Evolutionary conservation across 2,113 vertebrate genomes (phyloP), one percentile per base, ranked within the genome.

Genomic region (Hydrochoerus hydrochaeris): DNA sequence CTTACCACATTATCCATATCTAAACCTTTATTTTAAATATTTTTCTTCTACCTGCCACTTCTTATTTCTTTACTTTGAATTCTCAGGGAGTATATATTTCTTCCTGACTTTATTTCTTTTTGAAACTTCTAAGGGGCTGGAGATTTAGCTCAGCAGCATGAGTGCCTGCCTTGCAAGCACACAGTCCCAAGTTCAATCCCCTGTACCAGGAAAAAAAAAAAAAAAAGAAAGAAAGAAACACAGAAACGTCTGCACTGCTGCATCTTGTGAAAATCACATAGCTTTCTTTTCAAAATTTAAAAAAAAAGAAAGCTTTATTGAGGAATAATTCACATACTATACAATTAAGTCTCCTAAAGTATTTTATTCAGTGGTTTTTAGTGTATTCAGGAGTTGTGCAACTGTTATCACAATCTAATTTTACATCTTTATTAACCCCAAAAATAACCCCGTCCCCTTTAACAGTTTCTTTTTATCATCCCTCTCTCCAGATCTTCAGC

Each of bases 231-330:
- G n/a, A n/a, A n/a, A n/a, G n/a, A n/a, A n/a, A n/a, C n/a, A n/a
- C n/a, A n/a, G n/a, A n/a, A n/a, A n/a, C n/a, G n/a, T n/a, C n/a
- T n/a, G n/a, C 52, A 84, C 41, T 28, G 13, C 90, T 90, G 14
- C 35, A 67, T 94, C 65, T 97, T 81, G 7, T 73, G 28, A 88
- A 57, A 28, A 89, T 94, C 30, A 60, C 52, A 38, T 81, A 86
- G 9, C 32, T 95, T 65, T 88, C 24, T 52, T 77, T 71, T 80
- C 62, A 10, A 52, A 52, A 52, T 91, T 73, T 54, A 73, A 73
- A 62, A 85, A 62, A 85, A 38, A 54, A 44, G 3, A 63, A 54
- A 92, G 32, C 41, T 88, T 82, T 73, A 22, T 54, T 60, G 46
- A 97, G 41, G 38, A 67, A 1, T 96, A 63, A 84, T 54, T 87